Conservation (phyloP, 2,113 vertebrate species). For the Anser brachyrhynchus region DNA sequence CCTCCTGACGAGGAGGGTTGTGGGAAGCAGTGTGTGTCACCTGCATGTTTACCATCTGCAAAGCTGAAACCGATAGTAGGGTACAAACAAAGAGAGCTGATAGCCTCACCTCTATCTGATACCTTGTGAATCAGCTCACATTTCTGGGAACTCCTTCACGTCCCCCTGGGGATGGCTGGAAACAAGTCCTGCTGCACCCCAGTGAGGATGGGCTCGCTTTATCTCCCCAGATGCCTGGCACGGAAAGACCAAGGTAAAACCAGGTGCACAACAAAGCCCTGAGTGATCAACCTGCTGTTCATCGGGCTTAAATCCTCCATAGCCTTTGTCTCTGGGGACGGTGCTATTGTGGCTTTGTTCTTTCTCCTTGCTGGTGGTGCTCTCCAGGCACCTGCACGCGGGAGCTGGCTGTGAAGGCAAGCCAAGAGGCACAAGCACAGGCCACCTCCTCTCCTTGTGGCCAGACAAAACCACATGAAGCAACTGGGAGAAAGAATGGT, state of each 20-base stretch:
- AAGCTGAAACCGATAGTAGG: background rate
- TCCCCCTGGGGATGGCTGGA: background rate
- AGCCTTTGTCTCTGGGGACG: no score
- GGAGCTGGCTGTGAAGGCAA: background rate
- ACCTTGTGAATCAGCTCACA: background rate
- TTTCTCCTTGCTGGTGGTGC: background rate
- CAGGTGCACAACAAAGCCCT: background rate
- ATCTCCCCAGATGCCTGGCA: background rate
- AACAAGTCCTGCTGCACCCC: background rate
- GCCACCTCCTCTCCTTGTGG: background rate
- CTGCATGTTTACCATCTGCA: background rate
- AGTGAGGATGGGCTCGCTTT: background rate
- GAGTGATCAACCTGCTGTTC: background rate
- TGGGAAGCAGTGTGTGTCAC: background rate
- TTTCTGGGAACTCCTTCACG: background rate
- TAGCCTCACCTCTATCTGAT: background rate
- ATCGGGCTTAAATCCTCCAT: background rate
- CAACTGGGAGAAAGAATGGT: background rate
- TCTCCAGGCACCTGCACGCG: background rate
- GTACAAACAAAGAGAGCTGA: background rate
- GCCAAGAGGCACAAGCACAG: background rate
- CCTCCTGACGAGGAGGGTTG: background rate
- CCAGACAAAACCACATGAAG: background rate
- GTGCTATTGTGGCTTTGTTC: background rate
- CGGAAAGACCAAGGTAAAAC: slow-evolving; percentile 13